These are phyloP conservation scores for Hylaeus anthracinus DNA, from an alignment of 1,140 invertebrate species.

Conservation along the genomic window DNA sequence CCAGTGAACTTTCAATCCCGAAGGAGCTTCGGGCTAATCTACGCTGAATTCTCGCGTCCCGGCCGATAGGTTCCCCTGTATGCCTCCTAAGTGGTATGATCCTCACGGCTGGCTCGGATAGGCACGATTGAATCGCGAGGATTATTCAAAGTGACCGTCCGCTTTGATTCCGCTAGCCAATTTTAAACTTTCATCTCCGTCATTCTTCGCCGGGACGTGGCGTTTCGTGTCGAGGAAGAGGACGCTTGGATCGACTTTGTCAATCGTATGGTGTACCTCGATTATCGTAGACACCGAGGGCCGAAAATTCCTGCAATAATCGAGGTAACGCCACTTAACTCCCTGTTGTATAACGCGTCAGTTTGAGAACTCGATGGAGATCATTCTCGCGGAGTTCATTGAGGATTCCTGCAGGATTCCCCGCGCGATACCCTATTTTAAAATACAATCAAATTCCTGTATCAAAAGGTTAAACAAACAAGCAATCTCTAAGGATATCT, in stretches of 20 bases:
- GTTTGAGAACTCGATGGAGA: too few species aligned
- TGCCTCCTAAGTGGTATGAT: not conserved
- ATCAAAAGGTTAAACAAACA: too few species aligned
- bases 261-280: not conserved
- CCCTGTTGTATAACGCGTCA: too few species aligned
- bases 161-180: not conserved
- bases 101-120: not conserved
- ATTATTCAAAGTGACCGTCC: not conserved
- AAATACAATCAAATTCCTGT: too few species aligned
- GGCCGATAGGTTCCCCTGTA: conserved; percentile 23
- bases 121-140: not conserved
- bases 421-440: too few species aligned
- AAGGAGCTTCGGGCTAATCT: conserved; percentile 55
- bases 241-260: not conserved
- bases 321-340: too few species aligned
- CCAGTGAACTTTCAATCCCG: conserved; percentile 75
- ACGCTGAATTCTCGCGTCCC: conserved; percentile 50
- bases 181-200: not conserved
- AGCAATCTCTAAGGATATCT: too few species aligned
- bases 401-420: too few species aligned
- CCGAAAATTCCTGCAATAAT: too few species aligned
- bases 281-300: too few species aligned
- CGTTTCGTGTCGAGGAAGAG: not conserved
- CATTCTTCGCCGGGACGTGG: not conserved
- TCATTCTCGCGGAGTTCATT: too few species aligned